Evolutionary conservation across 2,888 invertebrate species (phyloP).

Genomic region (Parnassius glacialis): DNA sequence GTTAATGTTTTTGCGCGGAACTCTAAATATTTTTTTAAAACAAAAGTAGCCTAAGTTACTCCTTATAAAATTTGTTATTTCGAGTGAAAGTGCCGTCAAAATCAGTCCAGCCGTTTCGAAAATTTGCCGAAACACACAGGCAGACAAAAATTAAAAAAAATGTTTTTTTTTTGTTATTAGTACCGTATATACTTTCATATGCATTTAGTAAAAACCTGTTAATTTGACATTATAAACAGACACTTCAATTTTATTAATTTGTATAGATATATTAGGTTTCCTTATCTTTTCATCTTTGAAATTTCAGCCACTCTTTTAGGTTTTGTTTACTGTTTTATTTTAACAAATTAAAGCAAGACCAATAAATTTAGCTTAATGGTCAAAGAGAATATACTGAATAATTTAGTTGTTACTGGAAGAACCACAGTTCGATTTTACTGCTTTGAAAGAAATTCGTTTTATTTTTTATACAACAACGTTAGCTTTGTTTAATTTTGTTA

Average conservation of each 20-base stretch:
- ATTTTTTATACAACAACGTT: neutral
- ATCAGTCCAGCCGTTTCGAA: too few species aligned
- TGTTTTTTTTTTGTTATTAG: too few species aligned
- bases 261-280: neutral
- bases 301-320: neutral
- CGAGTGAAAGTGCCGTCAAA: too few species aligned
- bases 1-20: neutral
- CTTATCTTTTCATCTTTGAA: neutral
- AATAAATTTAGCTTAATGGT: constrained; percentile 5
- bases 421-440: constrained; percentile 9
- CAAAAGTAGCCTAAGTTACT: too few species aligned
- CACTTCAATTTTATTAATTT: too few species aligned
- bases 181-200: too few species aligned
- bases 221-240: too few species aligned
- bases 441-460: constrained; percentile 12
- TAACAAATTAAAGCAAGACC: constrained; percentile 9
- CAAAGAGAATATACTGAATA: constrained; percentile 15
- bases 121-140: too few species aligned
- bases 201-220: too few species aligned
- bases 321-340: constrained; percentile 5
- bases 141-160: too few species aligned
- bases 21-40: too few species aligned
- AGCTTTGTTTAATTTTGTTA: constrained; percentile 4
- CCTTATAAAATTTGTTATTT: too few species aligned
- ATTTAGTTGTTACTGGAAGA: constrained; percentile 11